phyloP scores from a whole-genome alignment of 2,797 vertebrate genomes.

The Liasis olivaceus region DNA sequence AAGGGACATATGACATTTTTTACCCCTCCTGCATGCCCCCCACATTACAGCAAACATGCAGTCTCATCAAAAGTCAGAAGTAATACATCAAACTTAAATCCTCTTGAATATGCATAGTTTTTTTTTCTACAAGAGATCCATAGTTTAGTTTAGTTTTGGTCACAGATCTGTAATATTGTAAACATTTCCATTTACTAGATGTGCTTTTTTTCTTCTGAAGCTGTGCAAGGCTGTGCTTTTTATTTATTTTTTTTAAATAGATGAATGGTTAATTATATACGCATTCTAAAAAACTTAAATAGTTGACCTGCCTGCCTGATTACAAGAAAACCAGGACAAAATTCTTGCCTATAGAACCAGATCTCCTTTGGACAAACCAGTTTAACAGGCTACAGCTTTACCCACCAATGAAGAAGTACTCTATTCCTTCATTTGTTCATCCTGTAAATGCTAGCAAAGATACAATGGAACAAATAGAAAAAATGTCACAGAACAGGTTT shows the following conservation, averaged over 20 bases:
- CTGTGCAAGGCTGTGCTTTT: neutral
- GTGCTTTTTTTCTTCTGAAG: neutral
- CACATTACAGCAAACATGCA: neutral
- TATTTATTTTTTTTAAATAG: neutral
- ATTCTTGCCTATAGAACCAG: neutral
- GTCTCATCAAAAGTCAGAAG: neutral
- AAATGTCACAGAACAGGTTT: neutral
- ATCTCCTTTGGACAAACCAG: neutral
- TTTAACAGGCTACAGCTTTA: neutral
- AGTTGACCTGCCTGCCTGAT: no score
- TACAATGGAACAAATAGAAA: neutral
- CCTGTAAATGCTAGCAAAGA: neutral
- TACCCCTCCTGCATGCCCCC: neutral
- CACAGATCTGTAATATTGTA: neutral
- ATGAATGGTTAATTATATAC: neutral
- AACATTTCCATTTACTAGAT: neutral
- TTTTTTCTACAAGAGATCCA: neutral
- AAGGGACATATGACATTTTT: neutral
- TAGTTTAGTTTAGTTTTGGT: neutral
- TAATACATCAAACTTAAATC: neutral
- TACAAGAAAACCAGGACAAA: neutral
- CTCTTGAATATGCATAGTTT: neutral
- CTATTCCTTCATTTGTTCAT: neutral
- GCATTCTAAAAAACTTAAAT: neutral
- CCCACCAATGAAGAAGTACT: neutral